A percentile compares a stretch with the other conserved stretches of the same genome.
Conservation (phyloP, 2,113 vertebrate species). For the Ceyx melanurus region DNA sequence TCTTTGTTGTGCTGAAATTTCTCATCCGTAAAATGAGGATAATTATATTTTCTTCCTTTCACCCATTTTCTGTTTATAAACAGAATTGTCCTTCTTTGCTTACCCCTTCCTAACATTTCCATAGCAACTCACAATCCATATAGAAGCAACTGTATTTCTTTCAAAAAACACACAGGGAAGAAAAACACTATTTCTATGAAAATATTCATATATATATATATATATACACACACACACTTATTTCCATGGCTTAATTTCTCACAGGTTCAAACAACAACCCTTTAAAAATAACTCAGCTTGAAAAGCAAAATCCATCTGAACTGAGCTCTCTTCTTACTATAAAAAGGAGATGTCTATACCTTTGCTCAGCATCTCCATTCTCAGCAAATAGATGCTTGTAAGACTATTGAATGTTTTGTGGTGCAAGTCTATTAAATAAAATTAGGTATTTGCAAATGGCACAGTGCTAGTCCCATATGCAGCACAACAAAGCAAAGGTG, state of each 20-base stretch:
- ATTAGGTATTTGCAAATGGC: background rate
- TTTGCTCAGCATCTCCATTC: background rate
- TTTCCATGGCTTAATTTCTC: background rate
- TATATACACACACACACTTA: background rate
- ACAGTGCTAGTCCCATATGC: background rate
- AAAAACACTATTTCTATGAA: background rate
- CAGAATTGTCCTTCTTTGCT: background rate
- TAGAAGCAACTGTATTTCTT: background rate
- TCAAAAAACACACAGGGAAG: background rate
- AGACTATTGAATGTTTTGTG: background rate
- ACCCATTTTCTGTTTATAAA: background rate
- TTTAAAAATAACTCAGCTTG: background rate
- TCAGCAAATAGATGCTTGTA: background rate
- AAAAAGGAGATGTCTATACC: background rate
- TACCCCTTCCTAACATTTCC: slow-evolving; percentile 17
- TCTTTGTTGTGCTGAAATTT: background rate
- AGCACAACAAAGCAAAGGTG: background rate
- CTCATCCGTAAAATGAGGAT: background rate
- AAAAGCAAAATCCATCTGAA: background rate
- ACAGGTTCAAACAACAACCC: background rate
- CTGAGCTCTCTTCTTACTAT: background rate
- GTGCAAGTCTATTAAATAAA: background rate
- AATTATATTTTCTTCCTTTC: slow-evolving; percentile 30
- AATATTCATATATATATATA: background rate
- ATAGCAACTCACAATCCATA: slow-evolving; percentile 14